These are phyloP conservation scores for Papio anubis DNA, from an alignment of 2,113 vertebrate species.

Conservation along the genomic window DNA sequence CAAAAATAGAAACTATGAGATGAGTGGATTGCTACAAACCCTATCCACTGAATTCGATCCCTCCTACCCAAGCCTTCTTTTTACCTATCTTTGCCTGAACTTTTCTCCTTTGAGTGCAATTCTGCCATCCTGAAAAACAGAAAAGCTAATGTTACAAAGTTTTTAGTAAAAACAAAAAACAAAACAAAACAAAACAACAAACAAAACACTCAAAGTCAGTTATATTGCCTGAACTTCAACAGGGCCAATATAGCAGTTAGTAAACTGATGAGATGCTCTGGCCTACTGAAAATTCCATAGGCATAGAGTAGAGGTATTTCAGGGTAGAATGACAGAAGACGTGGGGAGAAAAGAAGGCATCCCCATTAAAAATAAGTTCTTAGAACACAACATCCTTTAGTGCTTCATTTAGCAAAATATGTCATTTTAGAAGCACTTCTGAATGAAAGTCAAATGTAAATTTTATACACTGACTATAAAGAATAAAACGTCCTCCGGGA, in stretches of 20 bases:
- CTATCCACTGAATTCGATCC: neutral
- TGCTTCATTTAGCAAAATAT: constrained; percentile 67
- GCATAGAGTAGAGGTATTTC: neutral
- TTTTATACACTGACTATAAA: constrained; percentile 66
- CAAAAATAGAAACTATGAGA: neutral
- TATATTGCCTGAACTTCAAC: neutral
- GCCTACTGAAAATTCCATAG: neutral
- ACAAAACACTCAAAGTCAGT: neutral
- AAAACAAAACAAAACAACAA: neutral
- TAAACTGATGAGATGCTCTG: neutral
- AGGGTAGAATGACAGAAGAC: neutral
- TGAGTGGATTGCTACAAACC: neutral
- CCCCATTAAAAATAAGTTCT: constrained; percentile 32
- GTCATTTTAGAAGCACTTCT: constrained; percentile 58
- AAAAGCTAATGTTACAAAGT: neutral
- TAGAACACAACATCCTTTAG: constrained; percentile 44
- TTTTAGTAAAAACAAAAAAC: neutral
- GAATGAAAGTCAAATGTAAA: constrained; percentile 73
- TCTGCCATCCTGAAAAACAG: neutral
- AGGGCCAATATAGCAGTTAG: neutral
- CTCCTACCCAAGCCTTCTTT: neutral
- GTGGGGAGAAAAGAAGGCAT: neutral
- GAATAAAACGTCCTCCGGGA: constrained; percentile 53
- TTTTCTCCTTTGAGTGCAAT: neutral
- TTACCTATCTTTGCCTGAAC: neutral